Evolutionary conservation across 2,113 vertebrate species (phyloP).

Genomic region (Podiceps cristatus): DNA sequence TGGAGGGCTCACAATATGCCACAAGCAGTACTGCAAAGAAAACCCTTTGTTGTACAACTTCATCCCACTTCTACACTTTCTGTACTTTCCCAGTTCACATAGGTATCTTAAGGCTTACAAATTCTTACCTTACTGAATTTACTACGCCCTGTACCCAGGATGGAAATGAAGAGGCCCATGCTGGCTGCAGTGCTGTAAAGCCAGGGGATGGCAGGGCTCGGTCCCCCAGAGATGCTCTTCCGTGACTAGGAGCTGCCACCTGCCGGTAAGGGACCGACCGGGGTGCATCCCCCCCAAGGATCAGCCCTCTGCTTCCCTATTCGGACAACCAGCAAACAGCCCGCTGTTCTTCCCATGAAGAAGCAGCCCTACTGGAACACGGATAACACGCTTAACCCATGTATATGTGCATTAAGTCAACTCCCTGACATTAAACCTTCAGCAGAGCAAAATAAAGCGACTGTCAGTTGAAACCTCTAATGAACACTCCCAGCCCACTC

Average conservation of each 20-base stretch:
- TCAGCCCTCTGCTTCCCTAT: not conserved
- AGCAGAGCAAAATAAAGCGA: not conserved
- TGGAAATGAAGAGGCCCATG: not conserved
- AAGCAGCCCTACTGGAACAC: not conserved
- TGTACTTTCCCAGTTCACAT: not conserved
- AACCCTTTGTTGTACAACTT: not conserved
- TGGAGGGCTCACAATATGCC: not conserved
- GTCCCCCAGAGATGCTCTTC: not conserved
- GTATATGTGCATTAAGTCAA: not conserved
- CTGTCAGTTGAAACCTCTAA: not conserved
- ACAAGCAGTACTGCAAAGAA: not conserved
- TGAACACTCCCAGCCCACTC: not conserved
- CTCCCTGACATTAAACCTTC: not conserved
- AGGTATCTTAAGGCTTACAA: not conserved
- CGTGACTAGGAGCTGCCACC: conserved; percentile 21
- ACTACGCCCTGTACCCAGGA: not conserved
- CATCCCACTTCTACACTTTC: not conserved
- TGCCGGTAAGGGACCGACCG: not conserved
- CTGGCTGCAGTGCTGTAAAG: not conserved
- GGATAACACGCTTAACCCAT: not conserved
- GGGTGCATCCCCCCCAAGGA: not conserved
- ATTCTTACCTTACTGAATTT: not conserved
- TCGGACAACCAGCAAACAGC: not conserved
- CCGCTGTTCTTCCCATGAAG: not conserved
- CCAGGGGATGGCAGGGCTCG: not conserved